Conservation (phyloP, 2,888 invertebrate species). For the Tupiocoris notatus region DNA sequence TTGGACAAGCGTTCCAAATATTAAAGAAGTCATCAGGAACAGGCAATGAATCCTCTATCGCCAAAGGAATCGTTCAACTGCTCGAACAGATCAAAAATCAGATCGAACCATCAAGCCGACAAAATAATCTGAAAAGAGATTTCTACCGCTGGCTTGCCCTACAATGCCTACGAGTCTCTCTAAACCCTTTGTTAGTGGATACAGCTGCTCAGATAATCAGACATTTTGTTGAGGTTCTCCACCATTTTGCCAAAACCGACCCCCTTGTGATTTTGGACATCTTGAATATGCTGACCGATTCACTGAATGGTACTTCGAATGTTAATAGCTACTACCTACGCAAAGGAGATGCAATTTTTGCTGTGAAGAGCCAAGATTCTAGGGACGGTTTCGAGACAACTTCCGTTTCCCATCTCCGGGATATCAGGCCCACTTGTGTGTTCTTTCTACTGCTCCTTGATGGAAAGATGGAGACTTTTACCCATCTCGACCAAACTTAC, state of each 20-base stretch:
- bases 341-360: conserved; percentile 3
- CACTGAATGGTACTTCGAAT: background rate
- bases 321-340: background rate
- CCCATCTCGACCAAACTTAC: conserved; percentile 16
- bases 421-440: background rate
- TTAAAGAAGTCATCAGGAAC: background rate
- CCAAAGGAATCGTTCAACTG: background rate
- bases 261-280: conserved; percentile 8
- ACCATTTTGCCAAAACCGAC: conserved; percentile 1
- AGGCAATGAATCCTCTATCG: background rate
- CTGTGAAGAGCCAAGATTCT: background rate
- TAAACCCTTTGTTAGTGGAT: background rate
- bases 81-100: background rate
- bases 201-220: background rate
- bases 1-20: background rate
- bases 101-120: background rate
- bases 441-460: conserved; percentile 8
- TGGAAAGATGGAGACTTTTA: background rate
- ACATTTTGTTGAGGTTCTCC: conserved; percentile 8
- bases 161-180: background rate
- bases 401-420: background rate
- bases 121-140: background rate
- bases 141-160: conserved; percentile 25
- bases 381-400: background rate
- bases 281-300: conserved; percentile 2